These are phyloP conservation scores for Whitmania pigra DNA, from an alignment of 1,140 invertebrate species.

Conservation along the genomic window DNA sequence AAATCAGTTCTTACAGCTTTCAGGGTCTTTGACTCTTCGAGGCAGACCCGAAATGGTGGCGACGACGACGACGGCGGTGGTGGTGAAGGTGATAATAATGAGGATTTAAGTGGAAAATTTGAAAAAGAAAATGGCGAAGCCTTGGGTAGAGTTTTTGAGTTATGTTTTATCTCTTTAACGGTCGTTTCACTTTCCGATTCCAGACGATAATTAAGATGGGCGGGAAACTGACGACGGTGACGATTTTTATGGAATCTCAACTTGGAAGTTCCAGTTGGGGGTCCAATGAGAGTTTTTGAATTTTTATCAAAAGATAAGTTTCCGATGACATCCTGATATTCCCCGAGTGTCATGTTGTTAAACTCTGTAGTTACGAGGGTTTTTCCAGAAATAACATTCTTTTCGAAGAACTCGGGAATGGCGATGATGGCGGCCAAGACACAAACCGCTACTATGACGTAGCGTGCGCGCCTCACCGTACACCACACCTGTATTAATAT, in stretches of 20 bases:
- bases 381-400: background rate
- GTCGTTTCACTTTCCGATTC: background rate
- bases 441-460: constrained; percentile 50
- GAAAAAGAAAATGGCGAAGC: too few relatives aligned
- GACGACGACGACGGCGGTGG: background rate
- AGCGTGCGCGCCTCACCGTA: constrained; percentile 46
- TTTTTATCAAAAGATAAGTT: background rate
- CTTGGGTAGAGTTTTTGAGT: too few relatives aligned
- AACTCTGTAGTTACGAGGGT: background rate
- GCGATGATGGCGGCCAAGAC: constrained; percentile 51
- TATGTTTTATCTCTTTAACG: too few relatives aligned
- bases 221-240: background rate
- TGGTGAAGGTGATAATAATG: background rate
- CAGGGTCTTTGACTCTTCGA: background rate
- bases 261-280: background rate
- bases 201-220: background rate
- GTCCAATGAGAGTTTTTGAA: too few relatives aligned
- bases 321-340: background rate
- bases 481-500: constrained; percentile 35
- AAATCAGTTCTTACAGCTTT: constrained; percentile 27
- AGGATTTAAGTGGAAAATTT: background rate
- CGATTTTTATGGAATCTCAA: background rate
- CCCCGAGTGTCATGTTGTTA: background rate
- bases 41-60: background rate
- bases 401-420: constrained; percentile 55